Conservation (phyloP, 2,888 invertebrate species). For the Glaucopsyche alexis region DNA sequence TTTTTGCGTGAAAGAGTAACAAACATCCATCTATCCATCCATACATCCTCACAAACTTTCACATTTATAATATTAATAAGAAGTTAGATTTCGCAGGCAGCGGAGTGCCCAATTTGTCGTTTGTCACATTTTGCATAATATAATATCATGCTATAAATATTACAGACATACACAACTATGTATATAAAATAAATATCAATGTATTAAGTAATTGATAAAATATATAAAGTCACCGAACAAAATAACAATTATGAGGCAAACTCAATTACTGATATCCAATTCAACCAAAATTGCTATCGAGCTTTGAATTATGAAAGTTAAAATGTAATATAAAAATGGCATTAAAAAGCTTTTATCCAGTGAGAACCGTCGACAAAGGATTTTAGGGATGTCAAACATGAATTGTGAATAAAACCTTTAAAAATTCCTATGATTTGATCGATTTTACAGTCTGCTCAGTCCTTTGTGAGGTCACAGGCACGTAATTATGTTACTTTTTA, state of each 20-base stretch:
- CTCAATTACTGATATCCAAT: constrained; percentile 24
- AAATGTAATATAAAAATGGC: constrained; percentile 20
- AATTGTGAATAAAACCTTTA: constrained; percentile 27
- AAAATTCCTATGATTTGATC: constrained; percentile 26
- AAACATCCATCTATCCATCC: too few relatives aligned
- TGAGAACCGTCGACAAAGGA: constrained; percentile 26
- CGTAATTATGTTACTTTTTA: constrained; percentile 19
- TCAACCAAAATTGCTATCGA: constrained; percentile 13
- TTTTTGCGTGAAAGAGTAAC: too few relatives aligned
- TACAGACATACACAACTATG: not conserved
- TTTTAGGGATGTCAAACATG: constrained; percentile 28
- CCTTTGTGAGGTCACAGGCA: not conserved
- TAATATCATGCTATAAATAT: too few relatives aligned
- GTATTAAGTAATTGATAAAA: not conserved
- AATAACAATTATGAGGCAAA: constrained; percentile 15
- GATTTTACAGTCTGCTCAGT: constrained; percentile 16
- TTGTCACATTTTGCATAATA: too few relatives aligned
- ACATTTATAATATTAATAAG: too few relatives aligned
- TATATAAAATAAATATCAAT: not conserved
- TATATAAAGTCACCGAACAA: constrained; percentile 1
- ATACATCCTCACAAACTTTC: too few relatives aligned
- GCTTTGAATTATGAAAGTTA: constrained; percentile 25
- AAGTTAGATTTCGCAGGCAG: too few relatives aligned
- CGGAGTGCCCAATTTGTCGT: too few relatives aligned
- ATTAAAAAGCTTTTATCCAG: constrained; percentile 18